These are phyloP conservation scores for Sycophila texana DNA, from an alignment of 2,888 invertebrate species.

Conservation along the genomic window DNA sequence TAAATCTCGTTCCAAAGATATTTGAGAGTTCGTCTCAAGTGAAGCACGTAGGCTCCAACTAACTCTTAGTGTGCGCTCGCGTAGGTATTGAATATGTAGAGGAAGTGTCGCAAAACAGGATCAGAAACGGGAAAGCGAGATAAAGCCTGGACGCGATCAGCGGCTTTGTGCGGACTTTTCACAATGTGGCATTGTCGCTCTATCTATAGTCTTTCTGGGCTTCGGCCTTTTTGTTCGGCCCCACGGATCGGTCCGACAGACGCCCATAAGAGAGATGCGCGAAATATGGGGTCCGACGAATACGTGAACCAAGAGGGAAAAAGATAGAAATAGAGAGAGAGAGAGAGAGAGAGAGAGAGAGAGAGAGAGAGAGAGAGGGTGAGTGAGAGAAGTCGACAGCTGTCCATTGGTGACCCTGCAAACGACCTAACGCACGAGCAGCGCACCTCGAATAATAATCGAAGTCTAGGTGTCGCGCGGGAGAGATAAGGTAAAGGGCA, in stretches of 20 bases:
- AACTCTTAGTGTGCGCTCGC: neutral
- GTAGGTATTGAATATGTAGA: no score
- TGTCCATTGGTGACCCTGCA: conserved; percentile 51
- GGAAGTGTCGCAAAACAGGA: conserved; percentile 46
- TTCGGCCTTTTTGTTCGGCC: conserved; percentile 51
- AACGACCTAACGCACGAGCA: conserved; percentile 50
- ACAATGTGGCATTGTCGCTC: conserved; percentile 71
- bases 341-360: neutral
- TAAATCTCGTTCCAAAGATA: neutral
- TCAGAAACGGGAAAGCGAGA: conserved; percentile 16
- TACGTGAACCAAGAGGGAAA: neutral
- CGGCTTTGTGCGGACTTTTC: conserved; percentile 66
- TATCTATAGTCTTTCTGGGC: conserved; percentile 67
- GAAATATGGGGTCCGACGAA: conserved; percentile 34
- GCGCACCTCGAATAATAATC: conserved; percentile 46
- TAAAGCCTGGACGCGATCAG: conserved; percentile 42
- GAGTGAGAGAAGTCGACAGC: conserved; percentile 60
- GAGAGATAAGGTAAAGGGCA: conserved; percentile 21
- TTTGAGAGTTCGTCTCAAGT: conserved; percentile 12
- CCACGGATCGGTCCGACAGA: conserved; percentile 35
- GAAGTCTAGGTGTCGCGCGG: conserved; percentile 36
- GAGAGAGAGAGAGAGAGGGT: neutral
- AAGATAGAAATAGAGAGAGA: neutral
- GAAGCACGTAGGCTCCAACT: neutral
- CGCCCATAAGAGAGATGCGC: conserved; percentile 9